A percentile compares a stretch with the other conserved stretches of the same genome.
These are phyloP conservation scores for Melanostigma gelatinosum DNA, from an alignment of 2,113 vertebrate species.

Conservation along the genomic window DNA sequence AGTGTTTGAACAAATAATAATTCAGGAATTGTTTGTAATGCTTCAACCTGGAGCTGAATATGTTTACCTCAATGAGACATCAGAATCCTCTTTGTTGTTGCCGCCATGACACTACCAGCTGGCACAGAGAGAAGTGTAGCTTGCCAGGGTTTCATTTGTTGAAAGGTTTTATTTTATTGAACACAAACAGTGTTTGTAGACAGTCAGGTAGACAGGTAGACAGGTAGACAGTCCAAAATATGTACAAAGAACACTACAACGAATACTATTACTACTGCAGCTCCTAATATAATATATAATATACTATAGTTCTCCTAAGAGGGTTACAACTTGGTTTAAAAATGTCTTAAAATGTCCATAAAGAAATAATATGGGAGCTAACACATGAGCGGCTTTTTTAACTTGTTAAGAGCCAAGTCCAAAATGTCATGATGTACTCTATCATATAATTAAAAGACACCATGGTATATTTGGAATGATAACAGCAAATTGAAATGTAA, in stretches of 20 bases:
- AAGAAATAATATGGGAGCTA: not conserved
- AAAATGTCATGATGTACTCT: not conserved
- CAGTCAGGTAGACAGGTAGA: too few species aligned
- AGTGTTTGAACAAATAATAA: not conserved
- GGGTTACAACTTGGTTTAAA: not conserved
- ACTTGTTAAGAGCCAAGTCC: not conserved
- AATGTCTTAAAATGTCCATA: not conserved
- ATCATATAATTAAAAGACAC: not conserved
- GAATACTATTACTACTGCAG: not conserved
- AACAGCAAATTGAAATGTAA: not conserved
- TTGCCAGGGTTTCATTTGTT: slow-evolving; percentile 21
- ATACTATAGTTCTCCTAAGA: not conserved
- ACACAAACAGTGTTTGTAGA: too few species aligned
- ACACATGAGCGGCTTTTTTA: not conserved
- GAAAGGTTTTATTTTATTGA: slow-evolving; percentile 31
- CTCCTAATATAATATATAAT: not conserved
- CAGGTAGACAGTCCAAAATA: not conserved
- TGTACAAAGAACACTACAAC: not conserved
- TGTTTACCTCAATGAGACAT: slow-evolving; percentile 9
- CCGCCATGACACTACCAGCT: slow-evolving; percentile 14
- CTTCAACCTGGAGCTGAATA: not conserved
- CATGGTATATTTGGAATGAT: not conserved
- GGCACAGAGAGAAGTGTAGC: slow-evolving; percentile 4
- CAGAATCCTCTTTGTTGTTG: slow-evolving; percentile 22
- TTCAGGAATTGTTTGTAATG: slow-evolving; percentile 9